These are phyloP conservation scores for Mesoclemmys tuberculata DNA, from an alignment of 2,113 vertebrate genomes.

Conservation along the genomic window DNA sequence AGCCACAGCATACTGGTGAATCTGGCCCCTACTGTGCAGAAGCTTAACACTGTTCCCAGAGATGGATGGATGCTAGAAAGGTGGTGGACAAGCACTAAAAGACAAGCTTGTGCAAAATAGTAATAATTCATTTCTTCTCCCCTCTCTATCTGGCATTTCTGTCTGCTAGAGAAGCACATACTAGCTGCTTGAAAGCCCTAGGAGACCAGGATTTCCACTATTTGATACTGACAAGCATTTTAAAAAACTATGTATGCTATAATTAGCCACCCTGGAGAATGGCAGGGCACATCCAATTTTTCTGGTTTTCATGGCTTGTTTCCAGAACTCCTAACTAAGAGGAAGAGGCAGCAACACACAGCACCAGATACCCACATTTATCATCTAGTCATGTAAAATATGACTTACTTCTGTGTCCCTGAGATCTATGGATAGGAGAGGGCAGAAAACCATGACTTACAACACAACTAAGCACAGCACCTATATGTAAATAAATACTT, in stretches of 20 bases:
- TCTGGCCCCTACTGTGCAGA: rapidly evolving
- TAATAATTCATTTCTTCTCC: neutral
- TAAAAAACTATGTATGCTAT: constrained; percentile 39
- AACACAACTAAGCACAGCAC: neutral
- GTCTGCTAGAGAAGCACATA: neutral
- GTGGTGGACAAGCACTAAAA: neutral
- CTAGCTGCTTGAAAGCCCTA: neutral
- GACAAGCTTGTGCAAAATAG: neutral
- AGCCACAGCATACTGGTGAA: rapidly evolving
- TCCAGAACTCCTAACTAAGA: constrained; percentile 56
- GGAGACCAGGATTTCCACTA: constrained; percentile 1
- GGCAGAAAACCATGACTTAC: constrained; percentile 34
- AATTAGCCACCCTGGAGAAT: constrained; percentile 18
- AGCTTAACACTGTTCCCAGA: neutral
- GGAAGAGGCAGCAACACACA: constrained; percentile 44
- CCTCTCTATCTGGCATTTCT: neutral
- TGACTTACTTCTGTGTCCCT: constrained; percentile 41
- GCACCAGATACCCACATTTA: constrained; percentile 53
- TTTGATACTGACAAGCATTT: neutral
- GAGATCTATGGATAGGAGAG: constrained; percentile 24
- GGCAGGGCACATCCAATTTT: neutral
- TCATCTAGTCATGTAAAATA: constrained; percentile 38
- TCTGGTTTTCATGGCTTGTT: constrained; percentile 38
- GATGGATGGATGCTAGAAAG: neutral
- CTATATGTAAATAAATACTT: neutral